phyloP scores from a whole-genome alignment of 1,140 invertebrate genomes.

The Trichoplusia ni region DNA sequence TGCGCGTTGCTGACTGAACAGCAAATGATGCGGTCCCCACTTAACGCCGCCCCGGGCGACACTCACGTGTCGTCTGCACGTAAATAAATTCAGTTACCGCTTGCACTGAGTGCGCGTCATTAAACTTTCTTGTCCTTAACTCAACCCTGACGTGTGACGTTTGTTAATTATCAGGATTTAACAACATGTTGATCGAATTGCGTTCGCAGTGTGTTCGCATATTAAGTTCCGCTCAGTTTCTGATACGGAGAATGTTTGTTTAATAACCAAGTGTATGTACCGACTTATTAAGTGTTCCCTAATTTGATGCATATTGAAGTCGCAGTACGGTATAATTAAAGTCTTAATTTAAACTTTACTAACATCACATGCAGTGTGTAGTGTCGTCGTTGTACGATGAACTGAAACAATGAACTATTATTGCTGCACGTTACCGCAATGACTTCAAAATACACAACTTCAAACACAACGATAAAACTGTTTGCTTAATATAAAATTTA shows the following conservation, averaged over 20 bases:
- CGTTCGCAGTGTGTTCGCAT: slow-evolving; percentile 37
- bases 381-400: slow-evolving; percentile 11
- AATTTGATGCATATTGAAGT: slow-evolving; percentile 4
- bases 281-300: background rate
- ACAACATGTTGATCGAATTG: slow-evolving; percentile 51
- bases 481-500: slow-evolving; percentile 75
- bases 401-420: slow-evolving; percentile 16
- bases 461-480: slow-evolving; percentile 62
- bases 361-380: background rate
- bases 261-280: background rate
- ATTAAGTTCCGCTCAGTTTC: slow-evolving; percentile 7
- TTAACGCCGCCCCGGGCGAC: slow-evolving; percentile 63
- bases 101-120: slow-evolving; percentile 66
- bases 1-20: slow-evolving; percentile 74
- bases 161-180: slow-evolving; percentile 67
- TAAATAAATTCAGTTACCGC: slow-evolving; percentile 75
- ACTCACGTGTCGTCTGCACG: slow-evolving; percentile 67
- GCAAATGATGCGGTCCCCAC: slow-evolving; percentile 78
- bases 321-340: slow-evolving; percentile 1
- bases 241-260: slow-evolving; percentile 11
- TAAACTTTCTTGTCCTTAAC: slow-evolving; percentile 73
- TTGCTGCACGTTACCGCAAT: slow-evolving; percentile 15
- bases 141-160: slow-evolving; percentile 49
- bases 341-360: slow-evolving; percentile 8
- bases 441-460: slow-evolving; percentile 45